Evolutionary conservation across 2,888 invertebrate species (phyloP).

Genomic region (Acrocera orbiculus): DNA sequence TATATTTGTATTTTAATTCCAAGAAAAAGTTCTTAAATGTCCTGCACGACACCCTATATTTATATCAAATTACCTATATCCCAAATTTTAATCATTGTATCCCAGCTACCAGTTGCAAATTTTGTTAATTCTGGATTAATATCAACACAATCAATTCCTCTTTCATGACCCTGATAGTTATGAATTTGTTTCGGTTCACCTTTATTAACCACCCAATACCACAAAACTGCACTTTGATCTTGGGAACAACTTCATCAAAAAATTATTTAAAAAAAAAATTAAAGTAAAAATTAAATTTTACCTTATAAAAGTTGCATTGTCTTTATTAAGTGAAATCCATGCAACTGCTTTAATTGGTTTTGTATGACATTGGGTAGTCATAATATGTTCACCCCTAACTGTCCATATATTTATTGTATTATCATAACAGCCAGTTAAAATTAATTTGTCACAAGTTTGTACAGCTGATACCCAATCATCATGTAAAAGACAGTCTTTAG

Average conservation of each 20-base stretch:
- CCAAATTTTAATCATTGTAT: constrained; percentile 84
- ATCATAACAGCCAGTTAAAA: constrained; percentile 85
- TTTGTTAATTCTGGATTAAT: constrained; percentile 46
- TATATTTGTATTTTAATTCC: too few relatives aligned
- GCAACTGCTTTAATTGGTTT: constrained; percentile 75
- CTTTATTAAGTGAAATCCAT: constrained; percentile 58
- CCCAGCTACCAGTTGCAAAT: constrained; percentile 82
- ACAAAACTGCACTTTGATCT: constrained; percentile 79
- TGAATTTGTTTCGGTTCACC: constrained; percentile 65
- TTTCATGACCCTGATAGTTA: constrained; percentile 77
- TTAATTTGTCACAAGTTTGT: constrained; percentile 53
- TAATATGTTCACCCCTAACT: constrained; percentile 61
- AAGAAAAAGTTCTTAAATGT: too few relatives aligned
- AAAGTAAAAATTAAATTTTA: constrained; percentile 16
- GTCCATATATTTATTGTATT: constrained; percentile 84
- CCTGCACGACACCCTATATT: too few relatives aligned
- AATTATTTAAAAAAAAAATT: not conserved
- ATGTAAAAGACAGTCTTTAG: constrained; percentile 80
- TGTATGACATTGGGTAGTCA: constrained; percentile 72
- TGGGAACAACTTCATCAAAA: constrained; percentile 53
- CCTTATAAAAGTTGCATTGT: constrained; percentile 52
- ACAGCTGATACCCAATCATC: constrained; percentile 97
- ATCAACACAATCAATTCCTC: constrained; percentile 75
- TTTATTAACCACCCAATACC: constrained; percentile 63
- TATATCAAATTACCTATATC: constrained; percentile 59